These are phyloP conservation scores for Macrosteles quadrilineatus DNA, from an alignment of 1,140 invertebrate genomes.

Conservation along the genomic window DNA sequence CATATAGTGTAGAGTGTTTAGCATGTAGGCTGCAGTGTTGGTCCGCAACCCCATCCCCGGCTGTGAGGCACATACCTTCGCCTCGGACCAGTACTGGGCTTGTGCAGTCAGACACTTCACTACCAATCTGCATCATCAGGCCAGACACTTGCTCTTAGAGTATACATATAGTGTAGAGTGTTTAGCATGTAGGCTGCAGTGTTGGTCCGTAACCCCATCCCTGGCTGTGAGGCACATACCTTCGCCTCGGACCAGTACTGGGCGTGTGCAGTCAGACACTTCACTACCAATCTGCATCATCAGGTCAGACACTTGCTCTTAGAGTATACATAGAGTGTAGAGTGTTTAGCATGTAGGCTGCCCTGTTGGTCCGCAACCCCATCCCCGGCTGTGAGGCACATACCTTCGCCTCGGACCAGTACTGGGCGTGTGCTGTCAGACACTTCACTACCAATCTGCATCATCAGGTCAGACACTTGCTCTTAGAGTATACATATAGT, in stretches of 20 bases:
- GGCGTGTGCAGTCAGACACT: slow-evolving; percentile 44
- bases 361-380: slow-evolving; percentile 33
- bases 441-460: slow-evolving; percentile 43
- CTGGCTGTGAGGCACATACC: slow-evolving; percentile 36
- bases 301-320: too few species aligned
- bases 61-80: slow-evolving; percentile 39
- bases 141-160: not conserved
- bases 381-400: slow-evolving; percentile 40
- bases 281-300: slow-evolving; percentile 45
- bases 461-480: too few species aligned
- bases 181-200: too few species aligned
- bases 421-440: slow-evolving; percentile 49
- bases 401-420: slow-evolving; percentile 47
- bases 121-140: slow-evolving; percentile 44
- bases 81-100: slow-evolving; percentile 51
- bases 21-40: too few species aligned
- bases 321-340: too few species aligned
- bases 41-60: slow-evolving; percentile 38
- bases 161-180: too few species aligned
- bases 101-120: slow-evolving; percentile 44
- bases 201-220: slow-evolving; percentile 37
- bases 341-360: too few species aligned
- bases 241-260: slow-evolving; percentile 51
- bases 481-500: too few species aligned
- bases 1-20: too few species aligned